Evolutionary conservation across 1,140 invertebrate species (phyloP).

Genomic region (Drusus annulatus): DNA sequence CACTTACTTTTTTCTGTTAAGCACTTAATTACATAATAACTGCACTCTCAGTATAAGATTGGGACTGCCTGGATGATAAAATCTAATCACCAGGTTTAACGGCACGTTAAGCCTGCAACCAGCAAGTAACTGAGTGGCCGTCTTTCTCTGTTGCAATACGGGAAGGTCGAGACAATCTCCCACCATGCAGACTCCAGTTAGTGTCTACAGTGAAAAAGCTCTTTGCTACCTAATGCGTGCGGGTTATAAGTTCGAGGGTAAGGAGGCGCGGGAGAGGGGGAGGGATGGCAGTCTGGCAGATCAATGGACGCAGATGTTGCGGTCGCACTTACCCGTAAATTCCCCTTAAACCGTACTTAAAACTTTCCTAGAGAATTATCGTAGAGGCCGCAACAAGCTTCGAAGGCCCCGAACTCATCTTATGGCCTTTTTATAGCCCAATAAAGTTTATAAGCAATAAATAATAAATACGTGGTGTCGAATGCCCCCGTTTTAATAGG

Average conservation of each 20-base stretch:
- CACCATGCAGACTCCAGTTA: too few species aligned
- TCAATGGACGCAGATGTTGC: conserved; percentile 48
- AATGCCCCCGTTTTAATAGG: conserved; percentile 23
- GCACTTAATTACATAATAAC: too few species aligned
- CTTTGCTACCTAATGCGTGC: too few species aligned
- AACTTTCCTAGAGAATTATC: conserved; percentile 45
- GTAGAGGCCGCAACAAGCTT: conserved; percentile 31
- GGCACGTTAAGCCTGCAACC: too few species aligned
- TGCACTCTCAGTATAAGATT: too few species aligned
- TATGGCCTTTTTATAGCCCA: conserved; percentile 23
- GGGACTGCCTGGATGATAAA: too few species aligned
- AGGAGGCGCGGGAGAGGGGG: background rate
- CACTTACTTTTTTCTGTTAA: too few species aligned
- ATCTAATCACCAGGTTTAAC: too few species aligned
- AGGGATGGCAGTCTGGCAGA: background rate
- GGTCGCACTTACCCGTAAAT: conserved; percentile 47
- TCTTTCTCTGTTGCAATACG: too few species aligned
- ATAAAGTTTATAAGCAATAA: conserved; percentile 31
- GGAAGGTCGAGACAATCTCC: too few species aligned
- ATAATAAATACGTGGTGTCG: conserved; percentile 36
- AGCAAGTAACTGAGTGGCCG: too few species aligned
- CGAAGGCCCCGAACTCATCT: conserved; percentile 21
- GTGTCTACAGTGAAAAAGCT: too few species aligned
- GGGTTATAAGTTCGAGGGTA: background rate
- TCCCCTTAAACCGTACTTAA: conserved; percentile 48